Evolutionary conservation across 2,797 vertebrate genomes (phyloP), one percentile per base, ranked within the genome.

Genomic region (Allobates femoralis): DNA sequence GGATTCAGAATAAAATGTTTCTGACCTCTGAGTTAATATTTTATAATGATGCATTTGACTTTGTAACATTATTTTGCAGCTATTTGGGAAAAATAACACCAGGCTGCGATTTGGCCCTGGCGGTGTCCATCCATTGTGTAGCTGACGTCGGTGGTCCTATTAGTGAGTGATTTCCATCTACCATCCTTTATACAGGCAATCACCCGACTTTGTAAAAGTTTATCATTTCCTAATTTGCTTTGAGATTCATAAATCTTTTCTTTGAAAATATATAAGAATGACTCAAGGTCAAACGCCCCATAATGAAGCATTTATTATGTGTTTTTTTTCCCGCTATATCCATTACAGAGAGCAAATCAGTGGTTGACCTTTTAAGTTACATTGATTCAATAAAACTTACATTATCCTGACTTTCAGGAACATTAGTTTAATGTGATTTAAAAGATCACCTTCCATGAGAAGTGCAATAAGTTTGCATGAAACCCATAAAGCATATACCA

Each of bases 401-500:
- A 97, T 97, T 96, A 96, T 93, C 93, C 91, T 93, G 93, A 93
- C 93, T 96, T 97, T 96, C 95, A 95, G 95, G 95, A 96, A 96
- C 92, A 94, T 95, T 94, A 94, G 93, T 96, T 96, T 97, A 95
- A 97, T 96, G 94, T 94, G 90, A 95, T 96, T 97, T 95, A 92
- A 94, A 96, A 96, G 95, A 96, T 96, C 94, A 96, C 95, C 94
- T 96, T 96, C 95, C 95, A 93, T 91, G 93, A 94, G 94, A 92
- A 94, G 92, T 95, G 91, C 96, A 96, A 96, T 96, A 96, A 96
- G 96, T 97, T 97, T 97, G 95, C 96, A 94, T 96, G 96, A 96
- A 95, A 95, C 95, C 93, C 94, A 95, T 96, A 96, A 97, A 97
- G 95, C 96, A 95, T 96, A 94, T 96, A 96, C 96, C 96, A 96